Evolutionary conservation across 2,797 vertebrate species (phyloP).

Genomic region (Danio jaintianensis): DNA sequence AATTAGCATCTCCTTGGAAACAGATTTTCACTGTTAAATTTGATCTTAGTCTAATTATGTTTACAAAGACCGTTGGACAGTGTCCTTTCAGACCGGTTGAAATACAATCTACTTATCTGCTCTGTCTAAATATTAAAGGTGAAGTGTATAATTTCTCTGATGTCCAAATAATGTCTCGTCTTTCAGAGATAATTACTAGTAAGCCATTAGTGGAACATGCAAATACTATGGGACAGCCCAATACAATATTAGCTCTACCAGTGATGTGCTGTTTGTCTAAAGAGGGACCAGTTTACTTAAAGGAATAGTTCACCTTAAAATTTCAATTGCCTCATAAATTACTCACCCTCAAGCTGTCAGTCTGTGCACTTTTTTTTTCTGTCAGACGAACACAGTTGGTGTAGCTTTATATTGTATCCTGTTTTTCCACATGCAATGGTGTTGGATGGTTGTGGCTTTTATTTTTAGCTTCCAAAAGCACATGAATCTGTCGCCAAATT

Average conservation of each 20-base stretch:
- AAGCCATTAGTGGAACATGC: background rate
- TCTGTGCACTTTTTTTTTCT: too few relatives aligned
- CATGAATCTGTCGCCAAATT: too few relatives aligned
- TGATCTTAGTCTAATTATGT: constrained; percentile 63
- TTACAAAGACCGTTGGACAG: constrained; percentile 36
- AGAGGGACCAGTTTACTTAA: background rate
- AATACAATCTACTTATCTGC: background rate
- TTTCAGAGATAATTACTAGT: background rate
- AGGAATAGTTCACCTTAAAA: too few relatives aligned
- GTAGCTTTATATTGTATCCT: too few relatives aligned
- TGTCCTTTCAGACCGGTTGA: constrained; percentile 32
- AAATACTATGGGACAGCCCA: background rate
- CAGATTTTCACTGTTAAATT: constrained; percentile 47
- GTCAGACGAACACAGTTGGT: too few relatives aligned
- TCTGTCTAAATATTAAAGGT: constrained; percentile 5
- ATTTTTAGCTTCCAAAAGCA: too few relatives aligned
- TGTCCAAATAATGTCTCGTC: background rate
- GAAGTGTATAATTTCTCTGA: background rate
- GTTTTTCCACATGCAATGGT: too few relatives aligned
- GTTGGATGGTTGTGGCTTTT: too few relatives aligned
- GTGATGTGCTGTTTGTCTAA: background rate
- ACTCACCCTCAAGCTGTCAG: too few relatives aligned
- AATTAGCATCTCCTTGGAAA: constrained; percentile 55
- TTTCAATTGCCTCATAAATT: too few relatives aligned
- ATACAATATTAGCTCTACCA: background rate